Percentiles rank a stretch among this genome's conserved stretches.
Evolutionary conservation across 2,888 invertebrate genomes (phyloP).

Genomic region (Hoplodrina ambigua): DNA sequence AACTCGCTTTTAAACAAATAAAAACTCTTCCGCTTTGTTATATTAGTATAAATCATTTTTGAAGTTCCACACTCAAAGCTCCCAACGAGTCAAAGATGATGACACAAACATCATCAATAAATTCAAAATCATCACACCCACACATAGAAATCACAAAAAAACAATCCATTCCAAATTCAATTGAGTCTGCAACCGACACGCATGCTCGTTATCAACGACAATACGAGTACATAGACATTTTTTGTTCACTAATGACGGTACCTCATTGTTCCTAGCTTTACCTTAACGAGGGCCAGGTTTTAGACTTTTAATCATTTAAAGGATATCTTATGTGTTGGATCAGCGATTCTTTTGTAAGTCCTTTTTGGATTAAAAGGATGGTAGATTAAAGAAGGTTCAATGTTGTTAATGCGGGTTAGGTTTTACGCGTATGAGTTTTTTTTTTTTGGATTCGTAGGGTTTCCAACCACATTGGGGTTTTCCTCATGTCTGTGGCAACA

Average conservation of each 20-base stretch:
- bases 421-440: neutral
- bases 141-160: slow-evolving; percentile 37
- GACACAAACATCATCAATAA: neutral
- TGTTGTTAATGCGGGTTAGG: slow-evolving; percentile 10
- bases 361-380: slow-evolving; percentile 21
- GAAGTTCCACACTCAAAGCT: too few species aligned
- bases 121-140: slow-evolving; percentile 2
- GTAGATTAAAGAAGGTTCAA: slow-evolving; percentile 10
- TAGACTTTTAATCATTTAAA: slow-evolving; percentile 32
- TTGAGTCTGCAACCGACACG: slow-evolving; percentile 29
- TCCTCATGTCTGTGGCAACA: too few species aligned
- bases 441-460: too few species aligned
- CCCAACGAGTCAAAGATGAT: too few species aligned
- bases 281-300: slow-evolving; percentile 53
- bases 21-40: too few species aligned
- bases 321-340: slow-evolving; percentile 39
- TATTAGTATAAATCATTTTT: too few species aligned
- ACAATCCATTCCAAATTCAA: slow-evolving; percentile 21
- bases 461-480: too few species aligned
- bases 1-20: too few species aligned
- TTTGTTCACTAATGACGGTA: slow-evolving; percentile 62
- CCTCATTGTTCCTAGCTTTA: slow-evolving; percentile 42
- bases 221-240: slow-evolving; percentile 50
- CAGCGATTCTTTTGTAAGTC: slow-evolving; percentile 40
- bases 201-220: slow-evolving; percentile 58